Percentiles rank a stretch among this genome's conserved stretches.
Conservation (phyloP, 2,888 invertebrate species). For the Caenorhabditis virilis region DNA sequence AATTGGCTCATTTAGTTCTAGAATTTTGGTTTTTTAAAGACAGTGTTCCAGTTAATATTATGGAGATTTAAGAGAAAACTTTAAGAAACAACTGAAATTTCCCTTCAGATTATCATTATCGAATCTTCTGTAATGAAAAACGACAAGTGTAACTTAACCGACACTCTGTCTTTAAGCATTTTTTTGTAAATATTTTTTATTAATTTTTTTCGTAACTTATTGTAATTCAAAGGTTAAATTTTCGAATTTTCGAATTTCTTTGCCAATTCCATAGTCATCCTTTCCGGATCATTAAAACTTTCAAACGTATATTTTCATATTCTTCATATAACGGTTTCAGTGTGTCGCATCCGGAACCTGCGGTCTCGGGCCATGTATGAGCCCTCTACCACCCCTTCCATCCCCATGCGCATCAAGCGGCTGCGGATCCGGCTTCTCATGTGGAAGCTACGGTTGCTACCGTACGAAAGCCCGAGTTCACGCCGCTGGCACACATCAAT, state of each 20-base stretch:
- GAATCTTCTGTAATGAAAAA: no score
- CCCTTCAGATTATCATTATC: no score
- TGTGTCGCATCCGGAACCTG: slow-evolving; percentile 64
- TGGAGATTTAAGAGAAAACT: no score
- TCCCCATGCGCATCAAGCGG: slow-evolving; percentile 46
- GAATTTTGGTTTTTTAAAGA: no score
- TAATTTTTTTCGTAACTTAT: neutral
- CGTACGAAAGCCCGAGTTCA: slow-evolving; percentile 45
- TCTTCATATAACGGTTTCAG: slow-evolving; percentile 29
- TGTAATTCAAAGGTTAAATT: neutral
- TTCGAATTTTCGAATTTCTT: neutral
- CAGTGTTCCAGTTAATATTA: no score
- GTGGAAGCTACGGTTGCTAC: slow-evolving; percentile 55
- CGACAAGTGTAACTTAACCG: no score
- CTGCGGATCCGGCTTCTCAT: slow-evolving; percentile 51
- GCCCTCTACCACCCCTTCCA: slow-evolving; percentile 42
- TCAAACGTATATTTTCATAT: neutral
- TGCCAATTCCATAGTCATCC: neutral
- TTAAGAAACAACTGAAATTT: no score
- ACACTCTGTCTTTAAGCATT: no score
- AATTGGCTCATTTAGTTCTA: no score
- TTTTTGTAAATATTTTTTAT: neutral
- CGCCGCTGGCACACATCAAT: slow-evolving; percentile 33
- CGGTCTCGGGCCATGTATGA: slow-evolving; percentile 50
- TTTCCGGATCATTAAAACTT: neutral